Percentiles rank a stretch among this genome's conserved stretches.
Conservation (phyloP, 2,888 invertebrate genomes). For the Blomia tropicalis region DNA sequence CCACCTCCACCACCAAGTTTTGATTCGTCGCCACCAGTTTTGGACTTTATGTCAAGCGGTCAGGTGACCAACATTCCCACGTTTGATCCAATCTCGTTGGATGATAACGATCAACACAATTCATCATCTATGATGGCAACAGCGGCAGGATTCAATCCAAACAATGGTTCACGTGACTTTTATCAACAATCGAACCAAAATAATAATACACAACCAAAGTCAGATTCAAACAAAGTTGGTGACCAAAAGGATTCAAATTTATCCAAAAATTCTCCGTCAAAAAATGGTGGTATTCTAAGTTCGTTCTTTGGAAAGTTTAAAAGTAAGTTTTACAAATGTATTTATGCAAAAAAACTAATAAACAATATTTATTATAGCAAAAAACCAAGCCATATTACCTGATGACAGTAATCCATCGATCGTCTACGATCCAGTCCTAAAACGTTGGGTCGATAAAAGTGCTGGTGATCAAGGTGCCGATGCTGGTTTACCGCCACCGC, state of each 20-base stretch:
- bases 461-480: not conserved
- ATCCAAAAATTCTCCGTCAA: not conserved
- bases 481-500: not conserved
- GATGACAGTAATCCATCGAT: conserved; percentile 29
- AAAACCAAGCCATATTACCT: conserved; percentile 30
- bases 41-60: conserved; percentile 4
- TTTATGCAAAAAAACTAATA: not conserved
- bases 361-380: conserved; percentile 17
- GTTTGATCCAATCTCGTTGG: not conserved
- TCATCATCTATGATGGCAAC: not conserved
- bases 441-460: conserved; percentile 22
- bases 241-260: not conserved
- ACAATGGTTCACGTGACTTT: not conserved
- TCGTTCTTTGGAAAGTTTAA: conserved; percentile 11
- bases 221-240: not conserved
- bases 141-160: not conserved
- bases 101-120: not conserved
- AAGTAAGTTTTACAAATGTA: conserved; percentile 2
- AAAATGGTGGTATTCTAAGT: conserved; percentile 10
- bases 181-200: not conserved
- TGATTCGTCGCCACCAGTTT: not conserved
- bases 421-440: conserved; percentile 13
- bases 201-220: not conserved
- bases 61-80: conserved; percentile 9
- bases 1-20: not conserved